These are phyloP conservation scores for Chlorodrepanis virens DNA, from an alignment of 2,113 vertebrate species.

Conservation along the genomic window DNA sequence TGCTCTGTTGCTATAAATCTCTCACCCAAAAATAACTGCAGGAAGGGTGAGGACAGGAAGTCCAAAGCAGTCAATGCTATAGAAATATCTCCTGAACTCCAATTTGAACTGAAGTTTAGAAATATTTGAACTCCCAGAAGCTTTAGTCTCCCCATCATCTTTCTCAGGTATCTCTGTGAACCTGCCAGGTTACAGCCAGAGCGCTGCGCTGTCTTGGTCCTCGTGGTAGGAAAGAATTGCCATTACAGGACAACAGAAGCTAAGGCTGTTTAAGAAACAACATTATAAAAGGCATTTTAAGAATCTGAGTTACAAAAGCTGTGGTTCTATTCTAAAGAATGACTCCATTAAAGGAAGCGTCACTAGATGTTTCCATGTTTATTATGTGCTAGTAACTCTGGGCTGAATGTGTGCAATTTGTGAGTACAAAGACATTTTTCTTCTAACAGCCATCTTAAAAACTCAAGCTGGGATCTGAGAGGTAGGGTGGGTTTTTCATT, in stretches of 20 bases:
- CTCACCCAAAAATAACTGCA: not conserved
- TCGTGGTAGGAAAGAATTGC: not conserved
- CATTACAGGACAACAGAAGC: not conserved
- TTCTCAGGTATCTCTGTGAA: not conserved
- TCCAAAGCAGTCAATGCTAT: not conserved
- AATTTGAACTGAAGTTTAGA: not conserved
- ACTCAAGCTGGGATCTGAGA: slow-evolving; percentile 30
- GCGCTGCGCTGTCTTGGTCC: rapidly evolving
- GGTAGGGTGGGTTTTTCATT: slow-evolving; percentile 9
- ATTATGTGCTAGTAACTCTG: slow-evolving; percentile 43
- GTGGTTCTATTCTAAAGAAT: slow-evolving; percentile 30
- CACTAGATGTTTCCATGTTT: slow-evolving; percentile 56
- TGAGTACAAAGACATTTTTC: slow-evolving; percentile 47
- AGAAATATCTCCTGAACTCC: not conserved
- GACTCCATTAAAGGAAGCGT: slow-evolving; percentile 38
- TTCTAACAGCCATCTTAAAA: slow-evolving; percentile 41
- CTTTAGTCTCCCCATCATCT: not conserved
- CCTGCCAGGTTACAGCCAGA: not conserved
- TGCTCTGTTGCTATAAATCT: not conserved
- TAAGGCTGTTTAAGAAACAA: not conserved
- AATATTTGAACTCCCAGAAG: not conserved
- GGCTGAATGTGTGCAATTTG: not conserved
- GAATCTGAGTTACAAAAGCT: slow-evolving; percentile 17
- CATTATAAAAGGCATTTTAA: slow-evolving; percentile 21
- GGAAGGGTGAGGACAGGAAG: not conserved